Evolutionary conservation across 1,140 invertebrate species (phyloP).

Genomic region (Lamellibrachia luymesi): DNA sequence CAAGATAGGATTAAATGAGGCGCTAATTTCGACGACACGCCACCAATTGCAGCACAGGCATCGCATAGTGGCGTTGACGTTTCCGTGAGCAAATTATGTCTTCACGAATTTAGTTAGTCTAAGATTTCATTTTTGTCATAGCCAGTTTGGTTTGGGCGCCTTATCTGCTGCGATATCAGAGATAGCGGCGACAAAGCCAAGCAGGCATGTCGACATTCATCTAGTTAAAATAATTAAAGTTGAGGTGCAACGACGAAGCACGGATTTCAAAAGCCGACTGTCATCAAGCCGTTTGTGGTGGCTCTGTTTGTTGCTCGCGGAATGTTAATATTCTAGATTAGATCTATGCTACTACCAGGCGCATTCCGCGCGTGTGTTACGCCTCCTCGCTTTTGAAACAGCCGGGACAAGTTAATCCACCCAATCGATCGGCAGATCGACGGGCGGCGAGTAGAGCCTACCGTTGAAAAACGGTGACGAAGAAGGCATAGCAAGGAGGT

Average conservation of each 20-base stretch:
- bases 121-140: background rate
- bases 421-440: background rate
- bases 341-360: background rate
- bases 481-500: background rate
- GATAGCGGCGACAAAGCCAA: background rate
- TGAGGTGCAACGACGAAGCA: background rate
- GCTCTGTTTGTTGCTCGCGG: background rate
- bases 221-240: constrained; percentile 2
- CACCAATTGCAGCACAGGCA: background rate
- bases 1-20: background rate
- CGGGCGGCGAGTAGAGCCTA: background rate
- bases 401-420: background rate
- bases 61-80: background rate
- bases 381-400: background rate
- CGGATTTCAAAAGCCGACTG: background rate
- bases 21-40: background rate
- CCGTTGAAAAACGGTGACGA: background rate
- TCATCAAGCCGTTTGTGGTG: background rate
- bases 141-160: background rate
- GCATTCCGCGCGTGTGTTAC: background rate
- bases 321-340: background rate
- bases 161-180: background rate
- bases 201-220: background rate
- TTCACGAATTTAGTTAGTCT: constrained; percentile 5
- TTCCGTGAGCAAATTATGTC: background rate